These are phyloP conservation scores for Talpa occidentalis DNA, from an alignment of 2,113 vertebrate species.

Conservation along the genomic window DNA sequence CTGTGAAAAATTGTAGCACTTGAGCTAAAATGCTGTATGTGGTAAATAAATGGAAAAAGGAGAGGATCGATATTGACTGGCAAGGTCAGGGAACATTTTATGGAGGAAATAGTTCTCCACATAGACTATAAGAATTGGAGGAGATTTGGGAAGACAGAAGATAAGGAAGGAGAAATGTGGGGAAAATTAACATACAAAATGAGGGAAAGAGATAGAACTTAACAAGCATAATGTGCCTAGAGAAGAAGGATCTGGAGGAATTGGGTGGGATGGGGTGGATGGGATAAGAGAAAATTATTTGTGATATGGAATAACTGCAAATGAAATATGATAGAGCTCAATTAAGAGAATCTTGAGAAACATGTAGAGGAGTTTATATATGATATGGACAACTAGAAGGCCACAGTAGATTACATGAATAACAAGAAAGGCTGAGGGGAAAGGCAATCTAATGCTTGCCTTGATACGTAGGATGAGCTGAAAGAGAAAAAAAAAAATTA, in stretches of 20 bases:
- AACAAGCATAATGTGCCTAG: neutral
- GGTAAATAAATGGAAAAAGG: neutral
- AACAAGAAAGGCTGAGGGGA: neutral
- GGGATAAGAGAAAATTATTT: neutral
- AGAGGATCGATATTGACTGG: neutral
- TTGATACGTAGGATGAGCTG: neutral
- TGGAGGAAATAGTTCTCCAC: neutral
- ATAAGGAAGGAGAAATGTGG: neutral
- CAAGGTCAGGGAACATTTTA: neutral
- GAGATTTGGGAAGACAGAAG: neutral
- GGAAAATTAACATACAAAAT: neutral
- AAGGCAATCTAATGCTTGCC: neutral
- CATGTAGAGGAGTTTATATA: neutral
- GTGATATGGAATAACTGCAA: neutral
- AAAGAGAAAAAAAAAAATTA: neutral
- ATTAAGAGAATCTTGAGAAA: neutral
- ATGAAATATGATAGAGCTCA: neutral
- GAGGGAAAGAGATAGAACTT: neutral
- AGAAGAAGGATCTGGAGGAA: neutral
- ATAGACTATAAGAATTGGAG: neutral
- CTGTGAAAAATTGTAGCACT: neutral
- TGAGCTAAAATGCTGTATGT: neutral
- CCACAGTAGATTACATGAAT: neutral
- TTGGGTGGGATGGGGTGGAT: neutral
- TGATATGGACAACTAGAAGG: neutral